Percentiles rank a stretch among this genome's conserved stretches.
Conservation (phyloP, 2,888 invertebrate species). For the Unio pictorum region DNA sequence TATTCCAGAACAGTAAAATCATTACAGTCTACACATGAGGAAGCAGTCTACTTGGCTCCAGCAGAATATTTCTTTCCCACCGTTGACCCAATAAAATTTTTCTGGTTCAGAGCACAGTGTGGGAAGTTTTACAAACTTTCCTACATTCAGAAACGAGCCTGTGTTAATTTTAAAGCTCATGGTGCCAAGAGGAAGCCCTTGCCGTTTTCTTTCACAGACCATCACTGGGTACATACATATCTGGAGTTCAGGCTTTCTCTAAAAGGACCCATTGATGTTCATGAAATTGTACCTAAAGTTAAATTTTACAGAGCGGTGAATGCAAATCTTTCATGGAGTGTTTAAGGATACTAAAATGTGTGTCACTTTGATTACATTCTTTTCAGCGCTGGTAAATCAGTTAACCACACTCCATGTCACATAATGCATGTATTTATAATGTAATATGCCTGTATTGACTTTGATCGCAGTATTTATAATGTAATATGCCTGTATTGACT, state of each 20-base stretch:
- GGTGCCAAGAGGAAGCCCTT: conserved; percentile 43
- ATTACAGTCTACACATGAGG: conserved; percentile 19
- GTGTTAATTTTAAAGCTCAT: conserved; percentile 51
- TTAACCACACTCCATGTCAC: too few species aligned
- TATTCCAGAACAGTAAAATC: conserved; percentile 30
- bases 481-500: too few species aligned
- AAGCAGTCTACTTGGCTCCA: conserved; percentile 55
- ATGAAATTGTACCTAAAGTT: conserved; percentile 33
- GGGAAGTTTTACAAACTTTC: conserved; percentile 41
- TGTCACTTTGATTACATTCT: too few species aligned
- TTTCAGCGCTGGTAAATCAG: too few species aligned
- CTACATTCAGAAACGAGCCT: conserved; percentile 48
- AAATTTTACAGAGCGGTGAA: conserved; percentile 18
- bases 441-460: too few species aligned
- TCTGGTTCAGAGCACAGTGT: conserved; percentile 52
- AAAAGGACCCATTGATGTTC: conserved; percentile 45
- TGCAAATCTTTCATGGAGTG: background rate
- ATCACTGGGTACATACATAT: conserved; percentile 65
- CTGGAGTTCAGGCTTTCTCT: conserved; percentile 46
- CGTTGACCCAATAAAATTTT: conserved; percentile 56
- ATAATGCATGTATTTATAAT: too few species aligned
- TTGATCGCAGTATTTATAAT: too few species aligned
- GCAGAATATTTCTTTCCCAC: conserved; percentile 64
- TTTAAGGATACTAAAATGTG: background rate
- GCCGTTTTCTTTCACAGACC: conserved; percentile 52